phyloP scores from a whole-genome alignment of 2,888 invertebrate species.

The Osmoderma eremita region DNA sequence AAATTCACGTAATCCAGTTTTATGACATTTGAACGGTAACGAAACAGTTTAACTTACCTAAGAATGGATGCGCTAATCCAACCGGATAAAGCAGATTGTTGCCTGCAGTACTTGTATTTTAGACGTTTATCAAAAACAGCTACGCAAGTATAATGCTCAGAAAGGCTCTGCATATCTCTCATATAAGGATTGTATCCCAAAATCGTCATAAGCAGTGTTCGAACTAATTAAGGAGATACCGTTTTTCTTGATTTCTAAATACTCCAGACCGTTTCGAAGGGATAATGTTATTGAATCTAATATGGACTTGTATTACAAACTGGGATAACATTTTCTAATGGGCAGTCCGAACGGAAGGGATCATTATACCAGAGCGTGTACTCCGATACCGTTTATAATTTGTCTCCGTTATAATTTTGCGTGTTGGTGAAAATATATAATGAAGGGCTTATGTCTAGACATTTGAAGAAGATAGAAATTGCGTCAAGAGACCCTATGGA shows the following conservation, averaged over 20 bases:
- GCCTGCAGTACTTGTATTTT: slow-evolving; percentile 77
- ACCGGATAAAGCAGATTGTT: slow-evolving; percentile 75
- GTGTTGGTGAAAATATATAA: slow-evolving; percentile 67
- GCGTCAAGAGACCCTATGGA: slow-evolving; percentile 69
- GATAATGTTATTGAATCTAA: slow-evolving; percentile 13
- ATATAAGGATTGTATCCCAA: slow-evolving; percentile 55
- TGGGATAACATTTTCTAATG: slow-evolving; percentile 67
- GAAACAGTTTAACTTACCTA: no score
- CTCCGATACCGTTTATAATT: slow-evolving; percentile 62
- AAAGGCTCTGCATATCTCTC: neutral
- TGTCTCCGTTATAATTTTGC: slow-evolving; percentile 60
- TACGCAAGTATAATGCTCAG: slow-evolving; percentile 63
- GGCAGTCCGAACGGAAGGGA: slow-evolving; percentile 50
- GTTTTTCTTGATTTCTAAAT: slow-evolving; percentile 59
- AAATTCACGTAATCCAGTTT: no score
- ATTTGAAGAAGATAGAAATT: slow-evolving; percentile 59
- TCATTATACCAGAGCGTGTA: slow-evolving; percentile 66
- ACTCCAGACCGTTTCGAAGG: slow-evolving; percentile 35
- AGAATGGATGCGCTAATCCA: slow-evolving; percentile 67
- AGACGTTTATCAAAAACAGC: slow-evolving; percentile 74
- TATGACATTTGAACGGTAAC: no score
- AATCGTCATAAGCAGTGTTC: slow-evolving; percentile 55
- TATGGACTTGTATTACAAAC: slow-evolving; percentile 53
- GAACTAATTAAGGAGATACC: slow-evolving; percentile 54
- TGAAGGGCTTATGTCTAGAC: slow-evolving; percentile 64